Evolutionary conservation across 1,140 invertebrate genomes (phyloP).

Genomic region (Tyrophagus putrescentiae): DNA sequence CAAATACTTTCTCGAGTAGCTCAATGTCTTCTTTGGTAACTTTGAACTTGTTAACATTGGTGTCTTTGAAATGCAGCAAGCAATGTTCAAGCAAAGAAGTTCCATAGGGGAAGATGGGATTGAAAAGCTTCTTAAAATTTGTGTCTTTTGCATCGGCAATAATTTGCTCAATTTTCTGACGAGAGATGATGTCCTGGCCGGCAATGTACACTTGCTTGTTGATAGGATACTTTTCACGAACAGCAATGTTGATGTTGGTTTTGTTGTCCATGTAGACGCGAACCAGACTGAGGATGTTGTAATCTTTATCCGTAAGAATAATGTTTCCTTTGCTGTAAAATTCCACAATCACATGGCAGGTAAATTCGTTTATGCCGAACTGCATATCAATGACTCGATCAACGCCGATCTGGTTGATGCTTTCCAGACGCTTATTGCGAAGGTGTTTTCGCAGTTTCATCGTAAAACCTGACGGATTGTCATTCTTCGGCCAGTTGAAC

Average conservation of each 20-base stretch:
- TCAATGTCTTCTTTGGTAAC: constrained; percentile 44
- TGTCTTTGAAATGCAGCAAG: constrained; percentile 52
- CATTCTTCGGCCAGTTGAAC: constrained; percentile 97
- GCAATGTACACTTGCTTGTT: constrained; percentile 42
- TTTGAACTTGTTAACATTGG: constrained; percentile 32
- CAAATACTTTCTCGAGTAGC: constrained; percentile 46
- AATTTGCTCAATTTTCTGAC: constrained; percentile 39
- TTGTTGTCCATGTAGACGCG: constrained; percentile 72
- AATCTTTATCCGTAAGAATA: constrained; percentile 76
- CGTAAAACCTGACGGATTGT: constrained; percentile 81
- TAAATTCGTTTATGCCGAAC: constrained; percentile 83
- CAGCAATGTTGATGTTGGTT: constrained; percentile 77
- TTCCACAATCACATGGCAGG: constrained; percentile 90
- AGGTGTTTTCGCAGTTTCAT: constrained; percentile 98
- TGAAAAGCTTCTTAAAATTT: constrained; percentile 56
- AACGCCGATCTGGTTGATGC: constrained; percentile 61
- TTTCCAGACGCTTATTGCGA: constrained; percentile 83
- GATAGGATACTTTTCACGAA: constrained; percentile 76
- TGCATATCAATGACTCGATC: constrained; percentile 81
- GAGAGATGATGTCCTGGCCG: constrained; percentile 11
- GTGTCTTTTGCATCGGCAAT: constrained; percentile 50
- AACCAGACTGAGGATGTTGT: constrained; percentile 81
- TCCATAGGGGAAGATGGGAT: constrained; percentile 47
- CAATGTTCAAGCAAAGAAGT: constrained; percentile 77
- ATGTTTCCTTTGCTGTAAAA: constrained; percentile 95